Conservation (phyloP, 2,888 invertebrate genomes). For the Drosophila trichaetosa region DNA sequence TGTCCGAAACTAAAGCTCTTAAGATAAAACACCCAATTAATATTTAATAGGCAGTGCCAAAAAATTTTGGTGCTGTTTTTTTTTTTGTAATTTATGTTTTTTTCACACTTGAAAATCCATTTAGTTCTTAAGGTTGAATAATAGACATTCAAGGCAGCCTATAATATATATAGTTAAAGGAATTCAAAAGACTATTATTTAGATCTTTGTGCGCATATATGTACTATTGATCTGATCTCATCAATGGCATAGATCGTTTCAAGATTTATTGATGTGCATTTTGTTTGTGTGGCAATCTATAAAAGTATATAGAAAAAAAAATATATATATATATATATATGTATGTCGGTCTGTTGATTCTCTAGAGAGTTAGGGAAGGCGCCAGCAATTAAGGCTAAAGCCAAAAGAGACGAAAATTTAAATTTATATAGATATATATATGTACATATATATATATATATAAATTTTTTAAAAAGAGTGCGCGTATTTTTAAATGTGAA, state of each 20-base stretch:
- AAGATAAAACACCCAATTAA: conserved; percentile 43
- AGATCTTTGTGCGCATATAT: conserved; percentile 16
- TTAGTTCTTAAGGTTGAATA: conserved; percentile 13
- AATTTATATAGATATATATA: background rate
- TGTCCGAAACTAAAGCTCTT: conserved; percentile 15
- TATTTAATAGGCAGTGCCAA: conserved; percentile 12
- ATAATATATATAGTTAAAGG: conserved; percentile 7
- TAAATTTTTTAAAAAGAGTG: conserved; percentile 47
- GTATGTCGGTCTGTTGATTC: conserved; percentile 17
- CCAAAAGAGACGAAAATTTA: conserved; percentile 56
- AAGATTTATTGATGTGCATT: conserved; percentile 43
- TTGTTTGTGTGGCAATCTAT: conserved; percentile 31
- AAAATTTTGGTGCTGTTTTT: too few species aligned
- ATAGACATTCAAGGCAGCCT: conserved; percentile 27
- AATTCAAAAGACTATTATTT: conserved; percentile 26
- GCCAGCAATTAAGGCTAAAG: conserved; percentile 70
- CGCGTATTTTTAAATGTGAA: conserved; percentile 70
- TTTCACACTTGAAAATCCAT: conserved; percentile 34
- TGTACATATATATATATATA: background rate
- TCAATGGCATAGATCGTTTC: conserved; percentile 68
- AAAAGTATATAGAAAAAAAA: background rate
- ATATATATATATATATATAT: conserved; percentile 1
- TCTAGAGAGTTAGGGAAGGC: conserved; percentile 56
- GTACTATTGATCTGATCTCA: conserved; percentile 75
- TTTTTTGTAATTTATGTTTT: conserved; percentile 21